These are phyloP conservation scores for Phyllotreta striolata DNA, from an alignment of 2,888 invertebrate genomes.

Conservation along the genomic window DNA sequence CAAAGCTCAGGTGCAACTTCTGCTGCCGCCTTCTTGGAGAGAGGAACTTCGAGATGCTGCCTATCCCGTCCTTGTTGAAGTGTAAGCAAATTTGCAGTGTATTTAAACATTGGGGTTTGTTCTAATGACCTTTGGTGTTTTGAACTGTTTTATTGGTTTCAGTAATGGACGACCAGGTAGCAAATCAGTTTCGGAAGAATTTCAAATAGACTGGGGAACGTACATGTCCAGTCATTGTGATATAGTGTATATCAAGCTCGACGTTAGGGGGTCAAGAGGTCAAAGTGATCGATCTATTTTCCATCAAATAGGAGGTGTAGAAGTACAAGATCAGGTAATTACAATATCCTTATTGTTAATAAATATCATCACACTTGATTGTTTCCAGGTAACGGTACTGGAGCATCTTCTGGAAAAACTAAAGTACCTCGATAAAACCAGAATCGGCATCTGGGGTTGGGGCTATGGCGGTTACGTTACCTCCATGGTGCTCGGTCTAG, in stretches of 20 bases:
- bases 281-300: conserved; percentile 84
- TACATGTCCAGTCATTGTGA: conserved; percentile 92
- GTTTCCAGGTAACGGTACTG: conserved; percentile 78
- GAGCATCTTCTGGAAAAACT: conserved; percentile 82
- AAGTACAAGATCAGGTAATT: conserved; percentile 84
- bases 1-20: conserved; percentile 85
- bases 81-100: conserved; percentile 65
- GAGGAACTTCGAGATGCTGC: conserved; percentile 86
- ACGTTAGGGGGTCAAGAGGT: conserved; percentile 79
- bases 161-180: conserved; percentile 91
- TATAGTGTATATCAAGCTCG: conserved; percentile 89
- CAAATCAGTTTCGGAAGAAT: conserved; percentile 88
- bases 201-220: conserved; percentile 88
- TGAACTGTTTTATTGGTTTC: conserved; percentile 23
- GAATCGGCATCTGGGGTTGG: conserved; percentile 96
- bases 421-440: conserved; percentile 84
- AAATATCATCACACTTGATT: not conserved
- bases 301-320: conserved; percentile 81
- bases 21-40: conserved; percentile 88
- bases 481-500: conserved; percentile 85
- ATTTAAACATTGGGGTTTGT: not conserved
- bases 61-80: conserved; percentile 88
- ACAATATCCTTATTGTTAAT: not conserved
- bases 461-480: conserved; percentile 96
- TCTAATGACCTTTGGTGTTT: not conserved